These are phyloP conservation scores for Micrasema longulum DNA, from an alignment of 1,140 invertebrate species.

Conservation along the genomic window DNA sequence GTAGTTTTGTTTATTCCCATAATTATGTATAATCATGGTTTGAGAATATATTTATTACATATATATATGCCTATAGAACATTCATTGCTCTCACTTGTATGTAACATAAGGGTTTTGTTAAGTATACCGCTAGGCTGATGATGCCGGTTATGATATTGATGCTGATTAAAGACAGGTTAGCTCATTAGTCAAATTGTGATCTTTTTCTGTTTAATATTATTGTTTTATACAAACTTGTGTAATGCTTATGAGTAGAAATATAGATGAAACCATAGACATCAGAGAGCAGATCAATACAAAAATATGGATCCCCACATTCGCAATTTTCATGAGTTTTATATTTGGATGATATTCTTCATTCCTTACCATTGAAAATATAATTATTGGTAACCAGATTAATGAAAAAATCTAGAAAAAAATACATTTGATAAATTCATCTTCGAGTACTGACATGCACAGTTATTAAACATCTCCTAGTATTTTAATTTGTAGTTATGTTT, in stretches of 20 bases:
- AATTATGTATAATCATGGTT: not conserved
- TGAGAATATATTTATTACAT: not conserved
- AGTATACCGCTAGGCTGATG: too few species aligned
- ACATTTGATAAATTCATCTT: not conserved
- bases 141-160: too few species aligned
- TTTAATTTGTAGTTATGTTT: not conserved
- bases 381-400: slow-evolving; percentile 2
- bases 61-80: not conserved
- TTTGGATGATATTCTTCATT: not conserved
- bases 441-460: not conserved
- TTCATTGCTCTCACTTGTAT: not conserved
- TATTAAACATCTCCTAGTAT: not conserved
- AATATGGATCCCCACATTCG: not conserved
- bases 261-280: not conserved
- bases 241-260: slow-evolving; percentile 6
- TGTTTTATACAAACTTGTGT: too few species aligned
- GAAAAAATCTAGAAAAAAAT: slow-evolving; percentile 16
- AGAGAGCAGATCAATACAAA: slow-evolving; percentile 2
- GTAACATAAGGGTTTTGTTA: not conserved
- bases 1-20: not conserved
- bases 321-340: not conserved
- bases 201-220: too few species aligned
- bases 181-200: too few species aligned
- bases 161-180: too few species aligned
- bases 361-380: slow-evolving; percentile 5